Conservation (phyloP, 2,113 vertebrate species). For the Pontoporia blainvillei region DNA sequence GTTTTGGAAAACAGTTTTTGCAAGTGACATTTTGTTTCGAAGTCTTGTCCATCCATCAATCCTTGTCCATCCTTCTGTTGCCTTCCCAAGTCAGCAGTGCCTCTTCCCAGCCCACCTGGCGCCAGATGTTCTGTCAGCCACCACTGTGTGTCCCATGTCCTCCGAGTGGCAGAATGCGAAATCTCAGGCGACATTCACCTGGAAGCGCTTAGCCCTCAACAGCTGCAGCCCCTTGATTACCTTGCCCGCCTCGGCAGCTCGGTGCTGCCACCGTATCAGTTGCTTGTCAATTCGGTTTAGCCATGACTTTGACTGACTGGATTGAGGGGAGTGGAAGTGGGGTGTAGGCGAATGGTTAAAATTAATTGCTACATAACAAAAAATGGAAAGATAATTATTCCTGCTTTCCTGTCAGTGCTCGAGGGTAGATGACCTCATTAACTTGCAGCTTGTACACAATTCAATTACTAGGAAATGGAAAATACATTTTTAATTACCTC, state of each 20-base stretch:
- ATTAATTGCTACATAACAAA: constrained; percentile 97
- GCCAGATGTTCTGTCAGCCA: constrained; percentile 85
- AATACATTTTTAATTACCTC: constrained; percentile 97
- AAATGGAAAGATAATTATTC: constrained; percentile 97
- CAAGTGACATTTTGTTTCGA: constrained; percentile 57
- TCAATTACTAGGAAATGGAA: constrained; percentile 96
- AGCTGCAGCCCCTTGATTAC: constrained; percentile 89
- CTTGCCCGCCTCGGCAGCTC: constrained; percentile 80
- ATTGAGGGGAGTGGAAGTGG: constrained; percentile 77
- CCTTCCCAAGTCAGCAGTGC: constrained; percentile 70
- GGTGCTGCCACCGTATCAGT: constrained; percentile 80
- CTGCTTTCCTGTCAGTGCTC: constrained; percentile 92
- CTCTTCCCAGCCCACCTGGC: constrained; percentile 85
- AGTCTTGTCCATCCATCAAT: constrained; percentile 84
- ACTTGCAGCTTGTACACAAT: constrained; percentile 97
- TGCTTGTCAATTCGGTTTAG: constrained; percentile 91
- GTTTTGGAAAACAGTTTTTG: not conserved
- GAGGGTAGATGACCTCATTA: constrained; percentile 95
- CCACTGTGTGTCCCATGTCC: constrained; percentile 76
- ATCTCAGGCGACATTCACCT: constrained; percentile 92
- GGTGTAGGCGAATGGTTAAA: constrained; percentile 88
- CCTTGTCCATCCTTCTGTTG: constrained; percentile 82
- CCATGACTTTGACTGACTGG: constrained; percentile 86
- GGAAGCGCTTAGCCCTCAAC: constrained; percentile 86
- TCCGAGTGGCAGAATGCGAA: constrained; percentile 85